Base-by-base conservation (phyloP, 2,113 vertebrate genomes). In the Atherinomorus stipes region DNA sequence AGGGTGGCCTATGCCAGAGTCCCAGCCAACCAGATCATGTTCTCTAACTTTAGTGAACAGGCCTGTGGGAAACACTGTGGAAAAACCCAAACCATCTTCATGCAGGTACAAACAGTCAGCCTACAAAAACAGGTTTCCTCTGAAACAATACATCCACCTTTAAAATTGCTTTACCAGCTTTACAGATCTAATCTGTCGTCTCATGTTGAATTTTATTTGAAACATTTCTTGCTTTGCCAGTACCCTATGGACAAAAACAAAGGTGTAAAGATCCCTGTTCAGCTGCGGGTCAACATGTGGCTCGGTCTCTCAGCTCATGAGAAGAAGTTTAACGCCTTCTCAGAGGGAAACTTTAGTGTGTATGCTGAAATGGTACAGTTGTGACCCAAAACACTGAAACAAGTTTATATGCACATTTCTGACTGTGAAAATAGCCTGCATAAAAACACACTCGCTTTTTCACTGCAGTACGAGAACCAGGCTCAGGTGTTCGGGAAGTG, bases 401-500 rank as follows among this genome's bases (percentile, higher is more conserved):
- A 8, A 37, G 21, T 25, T n/a, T 44, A 6, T 3, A 6, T 7
- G 45, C n/a, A 45, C 2, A 26, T 2, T 45, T 12, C 5, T 59
- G 28, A 23, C 8, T 59, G 54, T 34, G 21, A 10, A 67, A 28
- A 18, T 22, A 59, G 51, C 15, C 7, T 0, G 11, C 22, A n/a
- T 18, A 13, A 25, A 0, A 45, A 52, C 31, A 19, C 19, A 16
- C 11, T 44, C 28, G 4, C 16, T 58, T 26, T 50, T 0, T 38
- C 34, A 28, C 42, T 40, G 25, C 80, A 99, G 98, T 99, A 98
- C 90, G 98, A 99, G 92, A 99, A 99, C 90, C 98, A 99, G 90
- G 96, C 96, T 62, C 85, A 96, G 45, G 92, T 98, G 76, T 95
- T 98, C 89, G 96, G 96, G 63, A 99, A 98, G 84, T 99, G 98